These are phyloP conservation scores for Zaprionus ornatus DNA, from an alignment of 1,140 invertebrate species.

Conservation along the genomic window DNA sequence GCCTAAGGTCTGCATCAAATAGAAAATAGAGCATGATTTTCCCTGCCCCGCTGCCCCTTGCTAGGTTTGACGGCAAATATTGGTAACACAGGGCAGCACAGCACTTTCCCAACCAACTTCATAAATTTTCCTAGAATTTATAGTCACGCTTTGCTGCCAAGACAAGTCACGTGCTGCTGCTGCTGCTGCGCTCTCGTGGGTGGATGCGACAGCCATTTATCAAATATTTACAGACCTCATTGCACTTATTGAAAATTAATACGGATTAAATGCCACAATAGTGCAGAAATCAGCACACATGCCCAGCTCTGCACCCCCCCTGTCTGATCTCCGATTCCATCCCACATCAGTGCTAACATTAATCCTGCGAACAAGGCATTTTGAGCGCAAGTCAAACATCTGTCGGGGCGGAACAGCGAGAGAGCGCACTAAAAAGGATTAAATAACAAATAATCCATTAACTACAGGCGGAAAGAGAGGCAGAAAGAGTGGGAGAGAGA, in stretches of 20 bases:
- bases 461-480: background rate
- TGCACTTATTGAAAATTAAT: conserved; percentile 81
- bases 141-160: conserved; percentile 31
- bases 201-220: conserved; percentile 57
- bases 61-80: too few relatives aligned
- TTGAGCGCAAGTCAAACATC: conserved; percentile 64
- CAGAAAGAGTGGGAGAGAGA: background rate
- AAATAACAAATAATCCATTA: conserved; percentile 56
- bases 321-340: conserved; percentile 8
- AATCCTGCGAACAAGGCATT: conserved; percentile 77
- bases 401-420: conserved; percentile 32
- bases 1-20: background rate
- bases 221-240: conserved; percentile 69
- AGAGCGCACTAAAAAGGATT: conserved; percentile 60
- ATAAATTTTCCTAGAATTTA: conserved; percentile 21
- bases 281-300: conserved; percentile 77
- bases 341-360: conserved; percentile 36
- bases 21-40: too few relatives aligned
- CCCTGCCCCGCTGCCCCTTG: background rate
- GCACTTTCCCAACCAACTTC: background rate
- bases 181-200: conserved; percentile 22
- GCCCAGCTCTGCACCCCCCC: conserved; percentile 23
- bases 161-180: conserved; percentile 51
- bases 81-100: too few relatives aligned
- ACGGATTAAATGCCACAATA: conserved; percentile 73